Base-by-base conservation (phyloP, 2,888 invertebrate species). In the Drosophila rubida region DNA sequence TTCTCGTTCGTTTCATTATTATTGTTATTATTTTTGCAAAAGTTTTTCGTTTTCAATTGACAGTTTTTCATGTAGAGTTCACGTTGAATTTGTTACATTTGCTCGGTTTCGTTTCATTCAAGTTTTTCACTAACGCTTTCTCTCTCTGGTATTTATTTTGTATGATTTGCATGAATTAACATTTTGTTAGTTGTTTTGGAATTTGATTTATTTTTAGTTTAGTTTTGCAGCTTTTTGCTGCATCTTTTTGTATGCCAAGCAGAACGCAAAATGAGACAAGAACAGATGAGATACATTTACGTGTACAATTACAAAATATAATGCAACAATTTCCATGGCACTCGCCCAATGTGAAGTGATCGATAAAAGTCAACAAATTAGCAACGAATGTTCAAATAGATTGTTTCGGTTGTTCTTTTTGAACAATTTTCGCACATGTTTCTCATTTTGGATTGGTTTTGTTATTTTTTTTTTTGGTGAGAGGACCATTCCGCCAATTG, bases 401-500 rank as follows among this genome's bases (percentile, higher is more conserved):
- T 64, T 37, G 22, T 44, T 66, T 60, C 67, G 27, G 23, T 61
- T 66, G 42, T 62, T 58, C 45, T 41, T 69, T 55, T 59, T 22
- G 19, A 51, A 54, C 46, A 60, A 30, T 59, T 42, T 30, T 54
- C 23, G 14, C 42, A 46, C 8, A 30, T 58, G 25, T 27, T 37
- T 4, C 2, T 27, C 39, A 41, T 53, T 35, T 9, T 22, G 32
- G 59, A 69, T 73, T 4, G 32, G 11, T 32, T 32, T 32, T 11
- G 30, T n/a, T 32, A 35, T 30, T 6, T 2, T 32, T 45, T 46
- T 51, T 73, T 75, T 77, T 89, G 90, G 90, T 90, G 90, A 85
- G 78, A 69, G 82, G 72, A 84, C 88, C 90, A 71, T 79, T 81
- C 69, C 86, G 86, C 90, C 90, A 90, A 90, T 90, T 90, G 89